These are phyloP conservation scores for Cydia splendana DNA, from an alignment of 1,140 invertebrate genomes.

Conservation along the genomic window DNA sequence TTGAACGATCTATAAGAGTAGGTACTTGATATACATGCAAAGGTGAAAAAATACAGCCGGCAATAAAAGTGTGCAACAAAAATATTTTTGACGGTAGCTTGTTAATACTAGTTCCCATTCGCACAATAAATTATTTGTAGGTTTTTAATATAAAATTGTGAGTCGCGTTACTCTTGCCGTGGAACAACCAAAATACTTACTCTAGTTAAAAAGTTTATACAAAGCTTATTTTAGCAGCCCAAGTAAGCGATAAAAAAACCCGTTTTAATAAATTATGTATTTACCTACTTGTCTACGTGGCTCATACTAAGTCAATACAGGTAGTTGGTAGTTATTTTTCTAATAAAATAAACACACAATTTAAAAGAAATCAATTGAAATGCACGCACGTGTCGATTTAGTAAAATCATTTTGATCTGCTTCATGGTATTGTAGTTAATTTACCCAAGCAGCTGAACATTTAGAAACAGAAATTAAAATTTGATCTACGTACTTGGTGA, in stretches of 20 bases:
- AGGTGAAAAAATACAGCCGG: too few species aligned
- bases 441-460: neutral
- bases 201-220: neutral
- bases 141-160: too few species aligned
- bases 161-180: too few species aligned
- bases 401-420: conserved; percentile 17
- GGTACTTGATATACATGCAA: too few species aligned
- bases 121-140: too few species aligned
- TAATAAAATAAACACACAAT: conserved; percentile 3
- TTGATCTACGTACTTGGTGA: neutral
- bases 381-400: conserved; percentile 14
- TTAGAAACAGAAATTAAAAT: neutral
- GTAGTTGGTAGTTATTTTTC: neutral
- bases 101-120: too few species aligned
- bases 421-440: conserved; percentile 18
- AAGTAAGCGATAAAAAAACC: neutral
- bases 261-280: conserved; percentile 6
- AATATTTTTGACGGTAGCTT: too few species aligned
- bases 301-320: neutral
- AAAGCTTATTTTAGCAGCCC: neutral
- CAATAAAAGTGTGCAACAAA: too few species aligned
- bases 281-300: neutral
- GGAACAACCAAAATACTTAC: too few species aligned
- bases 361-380: conserved; percentile 11
- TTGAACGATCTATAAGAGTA: too few species aligned